Conservation (phyloP, 2,797 vertebrate genomes). For the Epinephelus coioides region DNA sequence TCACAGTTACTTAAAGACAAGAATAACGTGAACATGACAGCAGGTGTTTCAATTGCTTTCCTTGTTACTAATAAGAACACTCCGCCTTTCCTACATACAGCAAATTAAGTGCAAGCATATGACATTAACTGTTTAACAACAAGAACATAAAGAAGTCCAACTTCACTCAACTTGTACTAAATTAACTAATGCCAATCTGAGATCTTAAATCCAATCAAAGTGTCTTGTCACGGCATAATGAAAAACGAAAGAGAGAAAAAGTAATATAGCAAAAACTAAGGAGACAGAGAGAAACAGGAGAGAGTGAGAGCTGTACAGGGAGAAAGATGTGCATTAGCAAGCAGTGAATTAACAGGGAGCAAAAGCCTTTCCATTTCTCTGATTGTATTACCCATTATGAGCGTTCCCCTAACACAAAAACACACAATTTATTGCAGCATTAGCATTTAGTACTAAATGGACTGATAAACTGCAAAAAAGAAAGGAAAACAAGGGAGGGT, state of each 20-base stretch:
- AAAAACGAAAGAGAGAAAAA: not conserved
- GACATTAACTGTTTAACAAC: constrained; percentile 11
- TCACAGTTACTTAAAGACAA: constrained; percentile 1
- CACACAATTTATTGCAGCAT: constrained; percentile 62
- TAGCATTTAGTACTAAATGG: constrained; percentile 67
- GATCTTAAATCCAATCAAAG: constrained; percentile 6
- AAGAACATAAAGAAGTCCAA: not conserved
- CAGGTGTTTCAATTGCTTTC: not conserved
- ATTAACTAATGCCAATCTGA: constrained; percentile 17
- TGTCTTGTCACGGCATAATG: not conserved
- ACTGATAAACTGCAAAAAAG: constrained; percentile 55
- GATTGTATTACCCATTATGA: constrained; percentile 69
- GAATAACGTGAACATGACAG: not conserved
- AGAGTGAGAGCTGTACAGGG: constrained; percentile 18
- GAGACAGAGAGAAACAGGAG: constrained; percentile 13
- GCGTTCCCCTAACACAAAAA: constrained; percentile 48
- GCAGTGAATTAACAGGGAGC: constrained; percentile 64
- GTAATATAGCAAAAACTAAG: constrained; percentile 5
- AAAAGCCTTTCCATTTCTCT: constrained; percentile 66
- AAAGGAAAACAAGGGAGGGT: constrained; percentile 43
- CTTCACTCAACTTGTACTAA: constrained; percentile 10
- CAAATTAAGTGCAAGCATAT: not conserved
- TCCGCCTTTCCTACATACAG: not conserved
- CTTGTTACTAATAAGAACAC: not conserved
- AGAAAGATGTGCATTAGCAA: constrained; percentile 59